A percentile compares a stretch with the other conserved stretches of the same genome.
These are phyloP conservation scores for Balearica regulorum DNA, from an alignment of 2,797 vertebrate genomes.

Conservation along the genomic window DNA sequence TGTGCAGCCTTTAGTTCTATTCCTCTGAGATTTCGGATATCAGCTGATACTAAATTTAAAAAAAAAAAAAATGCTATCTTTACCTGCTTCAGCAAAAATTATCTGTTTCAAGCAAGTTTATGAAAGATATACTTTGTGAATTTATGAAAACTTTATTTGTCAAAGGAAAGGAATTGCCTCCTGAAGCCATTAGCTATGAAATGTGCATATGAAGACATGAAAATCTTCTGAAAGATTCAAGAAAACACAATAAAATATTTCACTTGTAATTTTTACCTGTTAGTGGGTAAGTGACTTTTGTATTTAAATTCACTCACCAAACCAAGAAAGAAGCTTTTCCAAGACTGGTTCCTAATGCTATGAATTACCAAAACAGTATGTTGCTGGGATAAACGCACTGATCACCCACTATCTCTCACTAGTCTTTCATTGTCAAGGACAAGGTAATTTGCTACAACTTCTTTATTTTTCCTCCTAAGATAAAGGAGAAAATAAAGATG, in stretches of 20 bases:
- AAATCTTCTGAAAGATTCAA: not conserved
- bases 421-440: not conserved
- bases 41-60: not conserved
- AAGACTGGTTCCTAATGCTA: not conserved
- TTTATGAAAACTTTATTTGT: not conserved
- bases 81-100: not conserved
- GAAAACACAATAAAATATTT: not conserved
- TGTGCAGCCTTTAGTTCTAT: not conserved
- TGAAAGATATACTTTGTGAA: not conserved
- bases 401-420: not conserved
- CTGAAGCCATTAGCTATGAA: not conserved
- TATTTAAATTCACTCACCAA: not conserved
- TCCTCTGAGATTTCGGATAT: not conserved
- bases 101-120: not conserved
- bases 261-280: rapidly evolving
- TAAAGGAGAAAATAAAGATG: not conserved
- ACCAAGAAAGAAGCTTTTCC: not conserved
- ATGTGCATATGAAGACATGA: not conserved
- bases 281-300: not conserved
- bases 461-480: not conserved
- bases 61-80: not conserved
- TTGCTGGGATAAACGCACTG: not conserved
- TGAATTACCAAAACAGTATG: not conserved
- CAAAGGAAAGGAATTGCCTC: not conserved
- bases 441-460: not conserved